Percentiles rank a stretch among this genome's conserved stretches.
phyloP scores from a whole-genome alignment of 2,888 invertebrate genomes.

The Luffia ferchaultella region DNA sequence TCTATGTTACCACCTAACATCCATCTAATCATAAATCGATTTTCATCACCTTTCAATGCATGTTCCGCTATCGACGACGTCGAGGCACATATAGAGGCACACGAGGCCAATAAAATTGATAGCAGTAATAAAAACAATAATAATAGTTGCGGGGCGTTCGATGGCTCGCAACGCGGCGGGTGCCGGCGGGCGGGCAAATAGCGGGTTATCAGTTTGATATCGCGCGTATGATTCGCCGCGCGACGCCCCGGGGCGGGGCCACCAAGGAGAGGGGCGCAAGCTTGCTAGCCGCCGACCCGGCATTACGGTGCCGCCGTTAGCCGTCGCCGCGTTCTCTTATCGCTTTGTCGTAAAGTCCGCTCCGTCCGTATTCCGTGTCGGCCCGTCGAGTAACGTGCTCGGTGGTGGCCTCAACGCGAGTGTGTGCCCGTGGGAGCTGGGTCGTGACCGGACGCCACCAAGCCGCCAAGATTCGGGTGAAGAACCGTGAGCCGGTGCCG shows the following conservation, averaged over 20 bases:
- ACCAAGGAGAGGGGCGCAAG: conserved; percentile 31
- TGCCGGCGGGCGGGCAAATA: conserved; percentile 13
- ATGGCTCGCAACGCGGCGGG: conserved; percentile 48
- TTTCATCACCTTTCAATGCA: too few species aligned
- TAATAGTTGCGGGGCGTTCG: conserved; percentile 32
- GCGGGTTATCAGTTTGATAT: conserved; percentile 56
- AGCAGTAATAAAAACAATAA: conserved; percentile 58
- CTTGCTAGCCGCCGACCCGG: conserved; percentile 22
- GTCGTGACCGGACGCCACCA: conserved; percentile 26
- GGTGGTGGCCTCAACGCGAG: background rate
- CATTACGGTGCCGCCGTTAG: background rate
- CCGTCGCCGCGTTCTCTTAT: background rate
- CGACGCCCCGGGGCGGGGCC: conserved; percentile 56
- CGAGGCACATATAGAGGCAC: too few species aligned
- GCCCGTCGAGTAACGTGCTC: background rate
- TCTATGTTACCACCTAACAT: too few species aligned
- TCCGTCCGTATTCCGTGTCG: background rate
- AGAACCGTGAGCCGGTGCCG: conserved; percentile 87
- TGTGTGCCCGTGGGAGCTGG: background rate
- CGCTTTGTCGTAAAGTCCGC: background rate
- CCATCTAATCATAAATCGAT: too few species aligned
- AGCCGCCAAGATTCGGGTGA: conserved; percentile 86
- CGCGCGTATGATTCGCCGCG: conserved; percentile 58
- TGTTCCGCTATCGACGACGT: too few species aligned
- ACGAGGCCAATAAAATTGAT: conserved; percentile 33